Evolutionary conservation across 2,888 invertebrate species (phyloP), one percentile per base, ranked within the genome.

Genomic region (Geophilus truncorum): DNA sequence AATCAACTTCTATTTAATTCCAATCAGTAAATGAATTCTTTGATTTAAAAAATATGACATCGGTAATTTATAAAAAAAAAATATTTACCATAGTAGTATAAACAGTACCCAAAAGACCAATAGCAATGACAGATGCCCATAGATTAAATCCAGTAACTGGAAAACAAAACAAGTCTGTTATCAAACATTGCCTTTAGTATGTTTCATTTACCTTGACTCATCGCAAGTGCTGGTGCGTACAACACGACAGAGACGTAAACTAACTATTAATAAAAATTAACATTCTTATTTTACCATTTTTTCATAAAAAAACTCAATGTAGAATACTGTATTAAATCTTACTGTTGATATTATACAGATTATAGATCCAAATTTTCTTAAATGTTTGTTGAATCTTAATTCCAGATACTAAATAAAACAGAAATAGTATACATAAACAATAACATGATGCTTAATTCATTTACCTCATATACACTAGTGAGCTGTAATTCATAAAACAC

Each of bases 91-190:
- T 82, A 10, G 87, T 85, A 0, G 88, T 88, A 84, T 88, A 88
- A 78, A 88, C 84, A 1, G 86, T 88, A 83, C 87, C 87, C 6
- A 88, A 85, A 23, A 85, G 51, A 18, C 87, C 87, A 3, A 87
- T 86, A 5, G 87, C 85, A 9, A 86, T 81, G 4, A 88, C 86
- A 12, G 88, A 86, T 5, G 85, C 85, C 87, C 87, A 88, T 12
- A 87, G 83, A 18, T 85, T 84, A 9, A 88, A 84, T 0, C 87
- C 87, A 23, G 87, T 87, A 76, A 88, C 88, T 87, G 84, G 18
- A 85, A 32, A 30, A 7, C 40, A 45, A 23, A 1, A 34, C 18
- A 32, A 70, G 7, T 25, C 28, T 28, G 2, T 25, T 70, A 25
- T 77, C 12, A 15, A 2, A 0, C 5, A 12, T 25, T 7, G 5